phyloP scores from a whole-genome alignment of 2,888 invertebrate species.

The Ophion ventricosus region DNA sequence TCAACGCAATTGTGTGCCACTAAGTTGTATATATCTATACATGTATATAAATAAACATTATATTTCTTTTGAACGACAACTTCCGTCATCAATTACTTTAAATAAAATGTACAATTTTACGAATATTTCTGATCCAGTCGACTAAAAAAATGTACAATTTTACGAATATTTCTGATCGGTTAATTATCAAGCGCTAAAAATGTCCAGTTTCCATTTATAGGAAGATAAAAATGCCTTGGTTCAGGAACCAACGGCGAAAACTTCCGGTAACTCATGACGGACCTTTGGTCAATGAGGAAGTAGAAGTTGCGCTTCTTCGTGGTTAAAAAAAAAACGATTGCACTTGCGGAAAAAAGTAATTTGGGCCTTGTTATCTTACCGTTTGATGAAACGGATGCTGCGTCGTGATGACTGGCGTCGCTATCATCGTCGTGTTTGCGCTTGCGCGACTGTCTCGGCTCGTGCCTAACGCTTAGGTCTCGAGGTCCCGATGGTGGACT shows the following conservation, averaged over 20 bases:
- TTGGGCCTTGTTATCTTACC: constrained; percentile 80
- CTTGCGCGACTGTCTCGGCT: constrained; percentile 84
- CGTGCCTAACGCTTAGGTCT: constrained; percentile 86
- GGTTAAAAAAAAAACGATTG: neutral
- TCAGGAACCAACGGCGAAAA: neutral
- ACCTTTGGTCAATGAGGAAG: neutral
- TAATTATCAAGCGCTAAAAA: neutral
- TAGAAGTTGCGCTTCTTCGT: neutral
- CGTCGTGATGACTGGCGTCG: constrained; percentile 84
- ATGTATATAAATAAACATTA: too few species aligned
- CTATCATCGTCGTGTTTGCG: constrained; percentile 86
- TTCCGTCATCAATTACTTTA: too few species aligned
- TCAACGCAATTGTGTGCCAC: too few species aligned
- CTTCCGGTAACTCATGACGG: neutral
- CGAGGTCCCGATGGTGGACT: constrained; percentile 85
- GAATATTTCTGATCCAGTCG: too few species aligned
- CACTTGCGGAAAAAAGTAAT: neutral
- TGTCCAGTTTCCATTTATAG: neutral
- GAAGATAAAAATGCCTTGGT: neutral
- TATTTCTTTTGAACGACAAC: too few species aligned
- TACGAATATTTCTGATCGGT: too few species aligned
- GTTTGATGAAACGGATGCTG: constrained; percentile 85
- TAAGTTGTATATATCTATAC: too few species aligned
- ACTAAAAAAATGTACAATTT: too few species aligned
- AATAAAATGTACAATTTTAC: too few species aligned